A percentile compares a stretch with the other conserved stretches of the same genome.
phyloP scores from a whole-genome alignment of 2,797 vertebrate genomes.

The Xyrichtys novacula region DNA sequence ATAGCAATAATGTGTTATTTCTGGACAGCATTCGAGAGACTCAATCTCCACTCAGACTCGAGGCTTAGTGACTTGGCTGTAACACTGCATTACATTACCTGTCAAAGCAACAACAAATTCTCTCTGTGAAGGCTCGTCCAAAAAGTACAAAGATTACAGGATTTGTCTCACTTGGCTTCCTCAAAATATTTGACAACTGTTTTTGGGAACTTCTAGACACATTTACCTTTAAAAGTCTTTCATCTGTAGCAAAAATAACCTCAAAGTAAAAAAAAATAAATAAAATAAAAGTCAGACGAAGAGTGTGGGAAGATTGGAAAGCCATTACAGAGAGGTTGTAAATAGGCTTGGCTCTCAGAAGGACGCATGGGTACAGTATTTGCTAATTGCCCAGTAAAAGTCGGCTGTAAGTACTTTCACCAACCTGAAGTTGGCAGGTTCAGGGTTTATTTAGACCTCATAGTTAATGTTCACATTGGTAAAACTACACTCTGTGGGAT shows the following conservation, averaged over 20 bases:
- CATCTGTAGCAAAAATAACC: neutral
- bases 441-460: slow-evolving; percentile 15
- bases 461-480: slow-evolving; percentile 30
- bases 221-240: too few species aligned
- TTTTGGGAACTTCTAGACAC: too few species aligned
- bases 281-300: neutral
- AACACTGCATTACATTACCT: too few species aligned
- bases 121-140: too few species aligned
- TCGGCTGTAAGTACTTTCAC: neutral
- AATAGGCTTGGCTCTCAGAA: neutral
- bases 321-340: neutral
- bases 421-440: slow-evolving; percentile 5
- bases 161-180: too few species aligned
- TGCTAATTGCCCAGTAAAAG: slow-evolving; percentile 2
- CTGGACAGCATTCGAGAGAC: too few species aligned
- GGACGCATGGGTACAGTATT: neutral
- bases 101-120: too few species aligned
- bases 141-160: too few species aligned
- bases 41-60: too few species aligned
- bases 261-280: neutral
- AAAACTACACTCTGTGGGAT: slow-evolving; percentile 8
- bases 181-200: too few species aligned
- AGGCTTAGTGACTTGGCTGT: too few species aligned
- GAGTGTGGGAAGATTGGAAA: neutral
- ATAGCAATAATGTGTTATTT: too few species aligned